Evolutionary conservation across 2,888 invertebrate species (phyloP).

Genomic region (Linnaemya vulpina): DNA sequence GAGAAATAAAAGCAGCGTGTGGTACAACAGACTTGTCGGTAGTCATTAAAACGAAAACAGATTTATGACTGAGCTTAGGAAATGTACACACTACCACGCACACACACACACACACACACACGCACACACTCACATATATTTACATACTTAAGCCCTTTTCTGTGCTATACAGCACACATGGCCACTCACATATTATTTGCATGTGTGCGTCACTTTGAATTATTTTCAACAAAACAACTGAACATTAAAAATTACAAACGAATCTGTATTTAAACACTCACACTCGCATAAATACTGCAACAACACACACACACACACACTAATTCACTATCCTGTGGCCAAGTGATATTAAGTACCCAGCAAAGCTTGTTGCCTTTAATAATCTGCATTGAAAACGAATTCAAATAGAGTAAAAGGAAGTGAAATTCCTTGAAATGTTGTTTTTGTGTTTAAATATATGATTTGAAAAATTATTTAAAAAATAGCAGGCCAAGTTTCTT

Average conservation of each 20-base stretch:
- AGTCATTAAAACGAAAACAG: conserved; percentile 57
- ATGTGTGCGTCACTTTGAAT: background rate
- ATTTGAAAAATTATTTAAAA: too few species aligned
- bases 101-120: background rate
- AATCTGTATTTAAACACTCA: too few species aligned
- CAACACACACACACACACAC: background rate
- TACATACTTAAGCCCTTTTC: too few species aligned
- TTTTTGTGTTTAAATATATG: too few species aligned
- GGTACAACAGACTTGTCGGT: conserved; percentile 47
- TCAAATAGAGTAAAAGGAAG: too few species aligned
- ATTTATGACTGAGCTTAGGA: conserved; percentile 36
- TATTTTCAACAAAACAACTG: too few species aligned
- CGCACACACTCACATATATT: background rate
- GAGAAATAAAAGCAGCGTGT: conserved; percentile 14
- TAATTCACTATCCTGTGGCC: background rate
- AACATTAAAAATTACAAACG: too few species aligned
- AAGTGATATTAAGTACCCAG: conserved; percentile 2
- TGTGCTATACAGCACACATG: too few species aligned
- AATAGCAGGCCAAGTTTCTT: too few species aligned
- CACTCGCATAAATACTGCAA: background rate
- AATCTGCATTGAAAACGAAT: too few species aligned
- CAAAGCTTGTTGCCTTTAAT: too few species aligned
- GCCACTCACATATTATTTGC: background rate
- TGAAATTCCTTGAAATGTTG: too few species aligned
- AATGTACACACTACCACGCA: background rate